Evolutionary conservation across 1,140 invertebrate species (phyloP), one percentile per base, ranked within the genome.

Genomic region (Drosophila seguyi): DNA sequence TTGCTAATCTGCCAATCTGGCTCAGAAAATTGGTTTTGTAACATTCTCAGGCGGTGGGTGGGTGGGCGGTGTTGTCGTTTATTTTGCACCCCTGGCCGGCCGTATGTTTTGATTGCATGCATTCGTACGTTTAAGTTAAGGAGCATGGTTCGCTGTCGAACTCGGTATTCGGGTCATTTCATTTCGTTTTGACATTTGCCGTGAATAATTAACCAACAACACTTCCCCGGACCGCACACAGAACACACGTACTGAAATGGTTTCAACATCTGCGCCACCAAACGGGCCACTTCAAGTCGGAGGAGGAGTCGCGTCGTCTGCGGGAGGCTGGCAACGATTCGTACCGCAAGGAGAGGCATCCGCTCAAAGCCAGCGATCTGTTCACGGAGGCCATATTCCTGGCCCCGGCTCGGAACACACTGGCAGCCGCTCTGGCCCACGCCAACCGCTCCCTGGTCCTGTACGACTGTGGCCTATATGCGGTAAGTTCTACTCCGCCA

Each of bases 241-340:
- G 82, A 61, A 67, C 81, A 31, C 82, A 84, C 56, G 83, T 85
- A 66, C 69, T 87, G 41, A 80, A 87, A 84, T 87, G 83, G 83
- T 87, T 87, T 84, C 83, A 84, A 79, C 78, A 84, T 65, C 69
- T 87, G 22, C 79, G 75, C 61, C 75, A 81, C 55, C 71, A 79
- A 69, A 84, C 83, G 58, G 66, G 71, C 61, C 57, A 81, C 41
- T 87, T 87, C 34, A 87, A 84, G 77, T 84, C 81, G 47, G 83
- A 87, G 55, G 83, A 87, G 65, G 83, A 87, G 75, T 87, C 83
- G 39, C 79, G 79, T 52, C 81, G 83, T n/a, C 44, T 81, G 47
- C 83, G 83, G 41, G 83, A 87, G 68, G 81, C 83, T 42, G 83
- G 81, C n/a, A 87, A 87, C 71, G 79, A 84, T 57, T 87, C 79